phyloP scores from a whole-genome alignment of 92 coral and sea anemone genomes.

The Heliopora coerulea region DNA sequence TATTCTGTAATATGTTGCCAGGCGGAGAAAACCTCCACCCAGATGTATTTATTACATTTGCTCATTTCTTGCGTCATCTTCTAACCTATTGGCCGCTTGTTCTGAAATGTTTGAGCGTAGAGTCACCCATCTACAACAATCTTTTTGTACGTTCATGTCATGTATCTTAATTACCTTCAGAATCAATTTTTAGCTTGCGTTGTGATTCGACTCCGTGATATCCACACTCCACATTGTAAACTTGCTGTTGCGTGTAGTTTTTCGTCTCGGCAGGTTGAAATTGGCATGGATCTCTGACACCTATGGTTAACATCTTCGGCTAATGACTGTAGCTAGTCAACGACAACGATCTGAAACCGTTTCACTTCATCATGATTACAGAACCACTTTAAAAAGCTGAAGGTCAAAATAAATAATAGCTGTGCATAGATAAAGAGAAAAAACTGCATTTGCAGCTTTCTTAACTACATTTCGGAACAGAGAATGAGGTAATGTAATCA shows the following conservation, averaged over 20 bases:
- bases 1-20: too few relatives aligned
- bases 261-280: neutral
- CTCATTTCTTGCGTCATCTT: too few relatives aligned
- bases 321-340: neutral
- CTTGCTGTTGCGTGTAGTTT: neutral
- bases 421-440: neutral
- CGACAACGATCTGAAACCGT: neutral
- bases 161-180: constrained; percentile 1
- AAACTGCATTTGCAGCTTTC: neutral
- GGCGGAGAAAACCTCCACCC: too few relatives aligned
- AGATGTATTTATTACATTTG: too few relatives aligned
- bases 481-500: too few relatives aligned
- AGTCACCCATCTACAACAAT: too few relatives aligned
- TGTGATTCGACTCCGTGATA: neutral
- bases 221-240: neutral
- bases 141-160: neutral
- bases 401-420: neutral
- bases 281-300: neutral
- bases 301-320: neutral
- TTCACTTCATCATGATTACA: neutral
- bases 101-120: too few relatives aligned
- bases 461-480: too few relatives aligned
- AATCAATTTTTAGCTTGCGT: constrained; percentile 4
- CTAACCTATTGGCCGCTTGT: too few relatives aligned
- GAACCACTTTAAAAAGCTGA: constrained; percentile 7